A percentile compares a stretch with the other conserved stretches of the same genome.
Evolutionary conservation across 37 sponge, comb jelly and placozoan genomes (phyloP).

Genomic region (Dysidea cf. avara): DNA sequence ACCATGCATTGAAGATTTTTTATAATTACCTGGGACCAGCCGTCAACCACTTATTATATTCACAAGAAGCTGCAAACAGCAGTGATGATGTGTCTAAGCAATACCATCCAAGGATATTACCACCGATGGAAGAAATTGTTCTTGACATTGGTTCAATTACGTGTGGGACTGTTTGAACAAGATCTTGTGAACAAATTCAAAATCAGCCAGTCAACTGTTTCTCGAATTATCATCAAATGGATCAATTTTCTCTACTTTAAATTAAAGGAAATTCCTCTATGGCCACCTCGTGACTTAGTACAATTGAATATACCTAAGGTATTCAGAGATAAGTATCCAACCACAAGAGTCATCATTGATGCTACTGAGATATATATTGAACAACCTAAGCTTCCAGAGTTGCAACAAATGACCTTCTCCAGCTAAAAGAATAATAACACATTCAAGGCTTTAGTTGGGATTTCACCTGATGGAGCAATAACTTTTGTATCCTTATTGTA

Average conservation of each 20-base stretch:
- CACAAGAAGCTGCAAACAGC: background rate
- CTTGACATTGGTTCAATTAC: constrained; percentile 14
- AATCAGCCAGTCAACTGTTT: constrained; percentile 26
- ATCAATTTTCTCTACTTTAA: constrained; percentile 27
- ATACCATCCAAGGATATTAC: too few species aligned
- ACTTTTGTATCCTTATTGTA: too few species aligned
- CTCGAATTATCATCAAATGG: constrained; percentile 34
- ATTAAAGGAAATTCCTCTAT: constrained; percentile 19
- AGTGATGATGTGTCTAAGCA: too few species aligned
- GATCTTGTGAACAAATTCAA: constrained; percentile 30
- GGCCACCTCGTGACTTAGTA: constrained; percentile 24
- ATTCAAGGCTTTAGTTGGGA: constrained; percentile 45
- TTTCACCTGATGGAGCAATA: too few species aligned
- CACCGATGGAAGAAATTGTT: constrained; percentile 35
- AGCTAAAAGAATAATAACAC: too few species aligned
- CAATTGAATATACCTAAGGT: too few species aligned
- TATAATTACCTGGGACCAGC: constrained; percentile 33
- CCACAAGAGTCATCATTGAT: constrained; percentile 26
- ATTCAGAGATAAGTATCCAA: too few species aligned
- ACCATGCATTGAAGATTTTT: constrained; percentile 10
- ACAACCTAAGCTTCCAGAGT: constrained; percentile 29
- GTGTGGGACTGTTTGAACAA: constrained; percentile 22
- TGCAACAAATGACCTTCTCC: constrained; percentile 50
- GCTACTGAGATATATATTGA: constrained; percentile 44
- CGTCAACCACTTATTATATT: constrained; percentile 14